Conservation (phyloP, 1,140 invertebrate species). For the Mactra quadrangularis region DNA sequence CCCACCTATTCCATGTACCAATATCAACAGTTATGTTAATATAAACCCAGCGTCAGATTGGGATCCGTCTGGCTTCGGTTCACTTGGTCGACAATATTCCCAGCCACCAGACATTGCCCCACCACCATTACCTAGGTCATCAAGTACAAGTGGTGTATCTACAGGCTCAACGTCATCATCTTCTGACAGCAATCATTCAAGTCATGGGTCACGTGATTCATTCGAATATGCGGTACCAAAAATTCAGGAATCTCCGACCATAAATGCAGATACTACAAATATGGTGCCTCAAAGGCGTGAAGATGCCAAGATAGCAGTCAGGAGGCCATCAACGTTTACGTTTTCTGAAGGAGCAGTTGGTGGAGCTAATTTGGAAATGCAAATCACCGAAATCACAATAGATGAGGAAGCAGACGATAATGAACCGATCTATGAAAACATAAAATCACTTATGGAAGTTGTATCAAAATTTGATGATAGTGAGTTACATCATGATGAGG, state of each 20-base stretch:
- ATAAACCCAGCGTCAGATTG: not conserved
- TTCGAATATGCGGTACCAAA: constrained; percentile 61
- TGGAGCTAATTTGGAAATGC: not conserved
- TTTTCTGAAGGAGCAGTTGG: constrained; percentile 34
- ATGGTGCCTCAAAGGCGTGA: no score
- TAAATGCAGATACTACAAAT: not conserved
- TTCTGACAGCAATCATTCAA: constrained; percentile 12
- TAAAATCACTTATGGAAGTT: constrained; percentile 45
- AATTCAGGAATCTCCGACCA: constrained; percentile 20
- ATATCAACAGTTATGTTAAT: constrained; percentile 31
- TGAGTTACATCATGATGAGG: not conserved
- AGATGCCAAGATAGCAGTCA: not conserved
- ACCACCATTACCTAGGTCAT: constrained; percentile 43
- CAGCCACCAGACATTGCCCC: constrained; percentile 40
- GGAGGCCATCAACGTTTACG: constrained; percentile 49
- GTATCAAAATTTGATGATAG: constrained; percentile 26
- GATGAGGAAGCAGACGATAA: constrained; percentile 14
- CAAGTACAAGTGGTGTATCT: constrained; percentile 48
- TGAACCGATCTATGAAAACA: constrained; percentile 49
- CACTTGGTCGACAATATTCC: constrained; percentile 12
- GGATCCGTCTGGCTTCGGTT: constrained; percentile 4
- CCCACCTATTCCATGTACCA: constrained; percentile 25
- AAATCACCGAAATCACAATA: not conserved
- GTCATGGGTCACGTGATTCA: constrained; percentile 27
- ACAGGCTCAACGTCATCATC: constrained; percentile 34